phyloP scores from a whole-genome alignment of 2,797 vertebrate species.

The Crypturellus tataupa region DNA sequence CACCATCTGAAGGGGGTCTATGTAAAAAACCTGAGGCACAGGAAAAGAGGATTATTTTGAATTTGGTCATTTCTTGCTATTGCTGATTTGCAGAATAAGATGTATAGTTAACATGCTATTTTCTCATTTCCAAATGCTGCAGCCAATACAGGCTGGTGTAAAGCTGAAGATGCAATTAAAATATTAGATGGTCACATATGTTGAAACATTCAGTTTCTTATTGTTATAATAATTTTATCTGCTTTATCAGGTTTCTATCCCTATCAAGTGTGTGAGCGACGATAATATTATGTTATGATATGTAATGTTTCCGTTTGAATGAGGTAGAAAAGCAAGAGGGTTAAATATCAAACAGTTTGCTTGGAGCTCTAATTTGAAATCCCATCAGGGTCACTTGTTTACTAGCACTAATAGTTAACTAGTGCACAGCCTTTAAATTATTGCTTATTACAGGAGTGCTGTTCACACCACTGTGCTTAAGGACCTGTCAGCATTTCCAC shows the following conservation, averaged over 20 bases:
- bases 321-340: constrained; percentile 31
- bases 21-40: background rate
- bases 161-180: constrained; percentile 8
- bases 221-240: background rate
- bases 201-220: background rate
- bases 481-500: constrained; percentile 69
- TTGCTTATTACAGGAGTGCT: constrained; percentile 48
- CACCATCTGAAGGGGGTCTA: background rate
- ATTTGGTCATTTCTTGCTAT: background rate
- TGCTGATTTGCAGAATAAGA: background rate
- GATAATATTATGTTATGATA: constrained; percentile 41
- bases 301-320: constrained; percentile 3
- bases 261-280: background rate
- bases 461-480: constrained; percentile 67
- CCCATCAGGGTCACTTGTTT: constrained; percentile 77
- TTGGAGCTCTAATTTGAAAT: constrained; percentile 76
- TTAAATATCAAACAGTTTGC: constrained; percentile 61
- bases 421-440: constrained; percentile 67
- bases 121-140: constrained; percentile 5
- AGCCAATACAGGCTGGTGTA: background rate
- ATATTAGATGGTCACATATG: background rate
- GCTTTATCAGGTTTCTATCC: background rate
- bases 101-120: background rate
- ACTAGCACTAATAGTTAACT: constrained; percentile 73
- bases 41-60: background rate